Evolutionary conservation across 2,797 vertebrate species (phyloP), one percentile per base, ranked within the genome.

Genomic region (Gymnoscopelus braueri): DNA sequence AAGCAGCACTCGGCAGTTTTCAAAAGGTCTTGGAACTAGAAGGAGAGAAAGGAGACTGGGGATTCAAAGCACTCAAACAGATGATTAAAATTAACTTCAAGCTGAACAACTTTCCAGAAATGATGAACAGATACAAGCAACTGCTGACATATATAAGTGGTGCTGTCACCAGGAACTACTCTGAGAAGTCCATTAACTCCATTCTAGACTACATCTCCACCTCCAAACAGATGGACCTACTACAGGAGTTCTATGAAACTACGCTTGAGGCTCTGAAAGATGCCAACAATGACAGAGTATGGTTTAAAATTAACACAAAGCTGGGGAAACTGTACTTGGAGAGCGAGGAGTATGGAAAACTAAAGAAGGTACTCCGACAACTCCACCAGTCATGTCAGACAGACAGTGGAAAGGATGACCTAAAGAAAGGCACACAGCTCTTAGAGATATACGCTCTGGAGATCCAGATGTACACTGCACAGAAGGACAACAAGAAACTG

Each of bases 51-150:
- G 98, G 98, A 90, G 98, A 99, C 92, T 99, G 98, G 98, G 98
- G 98, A 71, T 99, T 99, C 90, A 99, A 99, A 95, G 98, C 98
- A 79, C 91, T 99, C 85, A 99, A 99, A 93, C 98, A 99, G 92
- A 99, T 99, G 98, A 99, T 99, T 87, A 99, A 99, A 93, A 99
- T 99, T 90, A 99, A 99, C 92, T 99, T 99, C 90, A 99, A 98
- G 89, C 89, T 99, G 96, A 97, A 96, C 80, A 99, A 99, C 89
- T 99, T 97, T 85, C 97, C 98, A 86, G 98, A 99, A 94, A 99
- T 99, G 98, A 99, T 99, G 98, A 99, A 99, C 91, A 94, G 98
- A 88, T 99, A 99, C 91, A 99, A 99, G 86, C 98, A 99, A 80
- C 94, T 99, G 63, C 93, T 99, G 81, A 99, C 97, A 3, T 99